phyloP scores from a whole-genome alignment of 2,888 invertebrate genomes.

The Rhorus exstirpatorius region DNA sequence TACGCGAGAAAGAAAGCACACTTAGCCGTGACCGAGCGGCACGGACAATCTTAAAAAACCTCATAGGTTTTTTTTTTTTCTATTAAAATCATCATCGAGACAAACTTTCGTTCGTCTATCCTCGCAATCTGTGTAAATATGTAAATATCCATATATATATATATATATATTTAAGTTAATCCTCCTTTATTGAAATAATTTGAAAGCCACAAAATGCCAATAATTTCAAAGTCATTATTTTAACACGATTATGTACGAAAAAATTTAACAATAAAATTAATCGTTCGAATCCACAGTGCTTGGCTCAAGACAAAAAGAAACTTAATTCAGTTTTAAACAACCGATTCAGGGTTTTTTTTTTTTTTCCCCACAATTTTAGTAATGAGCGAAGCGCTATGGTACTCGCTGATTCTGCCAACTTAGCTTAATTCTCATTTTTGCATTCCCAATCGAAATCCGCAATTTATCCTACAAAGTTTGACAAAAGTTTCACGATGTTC shows the following conservation, averaged over 20 bases:
- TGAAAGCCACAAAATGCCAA: neutral
- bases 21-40: slow-evolving; percentile 64
- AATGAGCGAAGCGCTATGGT: neutral
- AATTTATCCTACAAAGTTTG: no score
- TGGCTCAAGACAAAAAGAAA: no score
- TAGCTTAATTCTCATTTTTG: no score
- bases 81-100: slow-evolving; percentile 62
- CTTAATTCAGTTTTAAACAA: neutral
- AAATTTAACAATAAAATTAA: neutral
- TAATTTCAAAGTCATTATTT: slow-evolving; percentile 23
- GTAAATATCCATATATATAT: slow-evolving; percentile 18
- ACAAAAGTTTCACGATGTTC: no score
- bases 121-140: slow-evolving; percentile 9
- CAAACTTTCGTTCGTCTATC: slow-evolving; percentile 18
- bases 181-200: slow-evolving; percentile 14
- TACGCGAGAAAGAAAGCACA: neutral
- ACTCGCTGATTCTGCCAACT: neutral
- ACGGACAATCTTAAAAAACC: slow-evolving; percentile 70
- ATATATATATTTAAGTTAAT: slow-evolving; percentile 8
- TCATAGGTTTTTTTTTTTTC: slow-evolving; percentile 70
- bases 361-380: neutral
- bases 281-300: neutral
- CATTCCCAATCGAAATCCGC: neutral
- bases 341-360: neutral
- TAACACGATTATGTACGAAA: slow-evolving; percentile 8